These are phyloP conservation scores for Callithrix jacchus DNA, from an alignment of 2,113 vertebrate species.

Conservation along the genomic window DNA sequence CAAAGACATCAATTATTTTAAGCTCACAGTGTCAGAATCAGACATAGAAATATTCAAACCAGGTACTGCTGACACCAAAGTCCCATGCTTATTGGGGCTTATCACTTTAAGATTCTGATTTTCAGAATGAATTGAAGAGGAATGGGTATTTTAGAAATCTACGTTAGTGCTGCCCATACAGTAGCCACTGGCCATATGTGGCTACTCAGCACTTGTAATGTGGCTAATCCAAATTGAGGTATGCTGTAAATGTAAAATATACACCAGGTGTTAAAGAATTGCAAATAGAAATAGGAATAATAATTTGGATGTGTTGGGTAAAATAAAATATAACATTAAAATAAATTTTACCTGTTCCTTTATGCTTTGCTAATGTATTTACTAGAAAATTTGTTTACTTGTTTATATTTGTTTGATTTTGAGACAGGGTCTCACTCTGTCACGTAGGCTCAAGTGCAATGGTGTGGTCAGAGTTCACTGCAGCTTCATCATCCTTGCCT, in stretches of 20 bases:
- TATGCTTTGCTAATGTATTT: neutral
- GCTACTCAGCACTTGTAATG: neutral
- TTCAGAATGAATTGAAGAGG: neutral
- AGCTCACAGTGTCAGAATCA: neutral
- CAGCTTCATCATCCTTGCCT: too few relatives aligned
- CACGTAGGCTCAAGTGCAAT: too few relatives aligned
- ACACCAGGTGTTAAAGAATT: neutral
- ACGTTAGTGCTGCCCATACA: neutral
- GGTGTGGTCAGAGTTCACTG: too few relatives aligned
- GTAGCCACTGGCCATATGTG: neutral
- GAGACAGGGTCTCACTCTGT: too few relatives aligned
- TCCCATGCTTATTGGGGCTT: neutral
- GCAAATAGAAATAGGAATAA: neutral
- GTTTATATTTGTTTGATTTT: too few relatives aligned
- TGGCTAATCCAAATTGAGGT: neutral
- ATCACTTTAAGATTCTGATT: neutral
- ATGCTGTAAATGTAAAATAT: neutral
- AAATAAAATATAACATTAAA: neutral
- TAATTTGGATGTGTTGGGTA: neutral
- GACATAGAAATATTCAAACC: neutral
- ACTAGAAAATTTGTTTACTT: neutral
- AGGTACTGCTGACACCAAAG: neutral
- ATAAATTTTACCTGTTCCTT: neutral
- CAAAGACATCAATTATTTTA: neutral
- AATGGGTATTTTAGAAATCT: neutral